phyloP scores from a whole-genome alignment of 2,113 vertebrate species.

The Upupa epops region DNA sequence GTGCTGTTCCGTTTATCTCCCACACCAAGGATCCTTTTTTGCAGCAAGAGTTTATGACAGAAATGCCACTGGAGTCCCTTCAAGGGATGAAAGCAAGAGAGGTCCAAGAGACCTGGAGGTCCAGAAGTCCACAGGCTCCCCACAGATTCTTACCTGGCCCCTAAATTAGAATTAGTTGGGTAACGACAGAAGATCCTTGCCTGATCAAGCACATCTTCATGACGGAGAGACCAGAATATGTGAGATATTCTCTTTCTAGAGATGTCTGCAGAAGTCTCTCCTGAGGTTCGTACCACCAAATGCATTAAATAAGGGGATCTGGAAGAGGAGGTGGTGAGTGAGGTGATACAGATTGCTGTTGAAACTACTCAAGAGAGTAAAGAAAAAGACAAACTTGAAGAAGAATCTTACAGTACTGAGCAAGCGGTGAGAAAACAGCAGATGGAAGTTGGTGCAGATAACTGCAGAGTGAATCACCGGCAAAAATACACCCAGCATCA shows the following conservation, averaged over 20 bases:
- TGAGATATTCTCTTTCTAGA: background rate
- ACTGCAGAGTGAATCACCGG: constrained; percentile 28
- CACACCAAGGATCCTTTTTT: background rate
- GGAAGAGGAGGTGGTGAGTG: background rate
- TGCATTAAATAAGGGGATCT: background rate
- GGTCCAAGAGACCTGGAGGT: background rate
- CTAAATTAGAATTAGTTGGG: background rate
- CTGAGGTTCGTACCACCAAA: background rate
- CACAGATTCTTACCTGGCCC: background rate
- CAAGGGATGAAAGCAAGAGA: background rate
- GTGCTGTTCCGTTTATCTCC: no score
- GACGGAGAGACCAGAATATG: background rate
- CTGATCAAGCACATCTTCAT: background rate
- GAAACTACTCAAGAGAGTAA: background rate
- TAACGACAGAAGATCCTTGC: background rate
- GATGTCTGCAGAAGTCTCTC: background rate
- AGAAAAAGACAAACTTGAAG: background rate
- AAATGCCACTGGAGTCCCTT: background rate
- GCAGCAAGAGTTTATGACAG: background rate
- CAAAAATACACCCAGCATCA: background rate
- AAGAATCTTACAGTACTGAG: background rate
- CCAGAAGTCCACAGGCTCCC: background rate
- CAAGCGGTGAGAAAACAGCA: background rate
- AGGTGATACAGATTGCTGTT: background rate
- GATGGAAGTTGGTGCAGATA: background rate